phyloP scores from a whole-genome alignment of 2,113 vertebrate genomes.

The Tringa solitaria region DNA sequence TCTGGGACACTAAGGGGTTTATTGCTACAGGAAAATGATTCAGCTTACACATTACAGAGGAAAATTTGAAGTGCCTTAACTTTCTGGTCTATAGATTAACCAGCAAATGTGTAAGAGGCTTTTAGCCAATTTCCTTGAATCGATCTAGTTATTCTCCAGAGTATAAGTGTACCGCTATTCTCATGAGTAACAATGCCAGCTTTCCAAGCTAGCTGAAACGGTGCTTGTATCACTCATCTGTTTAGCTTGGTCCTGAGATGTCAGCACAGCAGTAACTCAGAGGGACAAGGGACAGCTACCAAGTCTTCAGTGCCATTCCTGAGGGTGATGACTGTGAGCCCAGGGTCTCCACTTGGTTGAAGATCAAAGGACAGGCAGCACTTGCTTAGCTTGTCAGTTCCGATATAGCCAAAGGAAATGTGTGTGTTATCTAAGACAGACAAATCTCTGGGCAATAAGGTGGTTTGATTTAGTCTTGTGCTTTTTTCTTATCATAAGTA shows the following conservation, averaged over 20 bases:
- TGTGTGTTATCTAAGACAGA: not conserved
- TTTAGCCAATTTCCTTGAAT: not conserved
- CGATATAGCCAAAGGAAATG: not conserved
- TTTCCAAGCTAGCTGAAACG: not conserved
- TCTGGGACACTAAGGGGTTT: not conserved
- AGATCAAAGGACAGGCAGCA: not conserved
- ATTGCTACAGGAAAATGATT: not conserved
- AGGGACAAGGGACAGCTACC: not conserved
- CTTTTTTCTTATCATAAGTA: not conserved
- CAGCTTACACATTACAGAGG: not conserved
- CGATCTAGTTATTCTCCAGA: not conserved
- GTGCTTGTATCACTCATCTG: not conserved
- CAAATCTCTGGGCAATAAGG: not conserved
- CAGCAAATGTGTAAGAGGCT: not conserved
- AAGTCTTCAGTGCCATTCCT: not conserved
- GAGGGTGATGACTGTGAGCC: not conserved
- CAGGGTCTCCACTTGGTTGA: accelerated
- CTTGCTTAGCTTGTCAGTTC: not conserved
- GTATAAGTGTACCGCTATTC: not conserved
- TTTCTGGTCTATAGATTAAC: not conserved
- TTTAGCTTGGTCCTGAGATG: accelerated
- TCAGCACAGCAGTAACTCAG: not conserved
- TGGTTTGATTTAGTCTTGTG: not conserved
- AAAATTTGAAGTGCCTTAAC: not conserved
- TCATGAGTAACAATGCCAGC: not conserved